These are phyloP conservation scores for Odontothrips loti DNA, from an alignment of 2,888 invertebrate genomes.

Conservation along the genomic window DNA sequence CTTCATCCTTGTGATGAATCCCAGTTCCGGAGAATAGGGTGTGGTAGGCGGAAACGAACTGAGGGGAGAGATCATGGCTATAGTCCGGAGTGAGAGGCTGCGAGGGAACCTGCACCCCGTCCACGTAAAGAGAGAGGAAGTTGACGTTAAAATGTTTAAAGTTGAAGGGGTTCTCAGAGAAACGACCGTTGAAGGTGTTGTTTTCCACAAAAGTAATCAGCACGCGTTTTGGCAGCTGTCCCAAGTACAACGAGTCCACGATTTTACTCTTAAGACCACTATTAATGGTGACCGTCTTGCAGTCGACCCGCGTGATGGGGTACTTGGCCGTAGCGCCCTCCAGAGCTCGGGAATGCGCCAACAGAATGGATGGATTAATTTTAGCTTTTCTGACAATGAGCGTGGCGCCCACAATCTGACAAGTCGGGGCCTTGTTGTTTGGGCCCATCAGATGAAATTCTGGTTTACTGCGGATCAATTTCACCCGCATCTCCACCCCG, in stretches of 20 bases:
- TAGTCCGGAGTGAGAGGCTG: no score
- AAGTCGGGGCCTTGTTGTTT: conserved; percentile 29
- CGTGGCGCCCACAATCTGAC: conserved; percentile 37
- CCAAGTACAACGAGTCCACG: conserved; percentile 41
- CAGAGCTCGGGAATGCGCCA: conserved; percentile 39
- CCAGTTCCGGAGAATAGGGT: conserved; percentile 36
- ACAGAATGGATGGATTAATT: conserved; percentile 39
- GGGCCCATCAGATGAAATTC: conserved; percentile 36
- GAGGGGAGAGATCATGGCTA: conserved; percentile 32
- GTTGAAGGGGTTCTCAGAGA: no score
- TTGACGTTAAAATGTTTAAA: conserved; percentile 36
- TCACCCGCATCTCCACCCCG: conserved; percentile 37
- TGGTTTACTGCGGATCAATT: conserved; percentile 37
- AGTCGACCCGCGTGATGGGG: conserved; percentile 38
- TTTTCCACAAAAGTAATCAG: conserved; percentile 39
- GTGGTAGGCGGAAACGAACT: conserved; percentile 39
- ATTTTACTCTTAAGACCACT: conserved; percentile 29
- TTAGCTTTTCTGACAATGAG: conserved; percentile 38
- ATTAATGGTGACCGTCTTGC: conserved; percentile 39
- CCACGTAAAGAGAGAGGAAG: conserved; percentile 38
- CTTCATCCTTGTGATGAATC: no score
- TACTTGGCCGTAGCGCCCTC: conserved; percentile 39
- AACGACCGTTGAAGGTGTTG: no score
- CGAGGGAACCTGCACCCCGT: conserved; percentile 37
- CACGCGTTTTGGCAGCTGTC: conserved; percentile 42